Evolutionary conservation across 2,797 vertebrate species (phyloP).

Genomic region (Enoplosus armatus): DNA sequence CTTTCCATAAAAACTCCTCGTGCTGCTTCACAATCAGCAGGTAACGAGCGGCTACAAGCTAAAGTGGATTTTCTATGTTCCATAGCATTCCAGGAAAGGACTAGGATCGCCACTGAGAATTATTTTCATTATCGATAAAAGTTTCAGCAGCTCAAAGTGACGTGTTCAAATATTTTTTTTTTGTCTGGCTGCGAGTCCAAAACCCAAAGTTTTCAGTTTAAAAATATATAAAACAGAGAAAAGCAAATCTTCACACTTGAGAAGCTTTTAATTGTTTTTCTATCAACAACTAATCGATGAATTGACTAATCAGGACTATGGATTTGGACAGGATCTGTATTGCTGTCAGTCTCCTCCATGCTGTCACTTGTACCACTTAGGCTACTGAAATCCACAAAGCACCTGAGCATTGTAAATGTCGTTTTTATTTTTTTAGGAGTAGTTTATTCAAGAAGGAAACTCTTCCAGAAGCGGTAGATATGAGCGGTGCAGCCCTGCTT

Average conservation of each 20-base stretch:
- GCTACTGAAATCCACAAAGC: slow-evolving; percentile 12
- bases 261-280: not conserved
- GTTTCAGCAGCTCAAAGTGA: not conserved
- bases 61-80: slow-evolving; percentile 44
- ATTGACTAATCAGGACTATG: not conserved
- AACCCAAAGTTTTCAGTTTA: not conserved
- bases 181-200: not conserved
- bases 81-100: slow-evolving; percentile 7
- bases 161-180: not conserved
- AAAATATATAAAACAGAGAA: no score
- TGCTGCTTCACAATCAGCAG: slow-evolving; percentile 54
- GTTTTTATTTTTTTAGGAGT: slow-evolving; percentile 33
- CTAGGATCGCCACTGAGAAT: not conserved
- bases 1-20: slow-evolving; percentile 55
- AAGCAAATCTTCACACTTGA: not conserved
- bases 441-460: slow-evolving; percentile 65
- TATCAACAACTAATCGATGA: not conserved
- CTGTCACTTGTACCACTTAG: not conserved
- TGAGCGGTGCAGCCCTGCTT: slow-evolving; percentile 55
- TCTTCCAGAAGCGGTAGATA: slow-evolving; percentile 62
- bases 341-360: not conserved
- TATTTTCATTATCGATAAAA: not conserved
- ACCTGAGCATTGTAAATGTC: slow-evolving; percentile 1
- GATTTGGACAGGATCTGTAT: not conserved
- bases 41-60: slow-evolving; percentile 49